A percentile compares a stretch with the other conserved stretches of the same genome.
Evolutionary conservation across 2,113 vertebrate genomes (phyloP).

Genomic region (Microtus ochrogaster): DNA sequence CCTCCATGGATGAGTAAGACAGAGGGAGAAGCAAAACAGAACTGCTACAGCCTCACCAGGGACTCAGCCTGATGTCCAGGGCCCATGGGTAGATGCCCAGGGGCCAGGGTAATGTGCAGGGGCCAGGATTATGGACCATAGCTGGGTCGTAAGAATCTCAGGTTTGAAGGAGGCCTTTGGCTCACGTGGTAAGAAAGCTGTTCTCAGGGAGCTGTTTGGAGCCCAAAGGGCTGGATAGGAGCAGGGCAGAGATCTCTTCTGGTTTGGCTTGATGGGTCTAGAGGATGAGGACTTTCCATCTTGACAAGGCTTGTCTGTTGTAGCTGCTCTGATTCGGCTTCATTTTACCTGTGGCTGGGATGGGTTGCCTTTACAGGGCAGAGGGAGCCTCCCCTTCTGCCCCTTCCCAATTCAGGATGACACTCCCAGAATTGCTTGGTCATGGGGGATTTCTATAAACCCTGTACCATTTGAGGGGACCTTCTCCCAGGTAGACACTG

Average conservation of each 20-base stretch:
- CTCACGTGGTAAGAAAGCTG: not conserved
- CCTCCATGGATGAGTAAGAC: conserved; percentile 9
- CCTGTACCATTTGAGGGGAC: not conserved
- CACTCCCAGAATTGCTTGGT: not conserved
- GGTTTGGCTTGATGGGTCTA: conserved; percentile 7
- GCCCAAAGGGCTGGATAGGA: not conserved
- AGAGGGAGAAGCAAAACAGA: not conserved
- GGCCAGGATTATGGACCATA: not conserved
- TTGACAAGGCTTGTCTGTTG: conserved; percentile 15
- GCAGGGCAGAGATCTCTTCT: not conserved
- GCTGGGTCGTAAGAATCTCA: not conserved
- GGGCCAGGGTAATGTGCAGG: not conserved
- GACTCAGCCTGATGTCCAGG: not conserved
- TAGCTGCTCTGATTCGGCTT: not conserved
- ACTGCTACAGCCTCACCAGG: not conserved
- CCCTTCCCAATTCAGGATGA: not conserved
- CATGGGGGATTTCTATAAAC: not conserved
- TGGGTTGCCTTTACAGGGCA: conserved; percentile 1
- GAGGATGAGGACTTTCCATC: not conserved
- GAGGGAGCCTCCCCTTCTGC: not conserved
- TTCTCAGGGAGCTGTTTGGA: not conserved
- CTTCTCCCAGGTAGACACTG: not conserved
- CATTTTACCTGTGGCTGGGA: not conserved
- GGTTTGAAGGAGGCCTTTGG: not conserved
- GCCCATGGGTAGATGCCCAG: not conserved